Base-by-base conservation (phyloP, 2,888 invertebrate species). In the Scaptomyza flava region DNA sequence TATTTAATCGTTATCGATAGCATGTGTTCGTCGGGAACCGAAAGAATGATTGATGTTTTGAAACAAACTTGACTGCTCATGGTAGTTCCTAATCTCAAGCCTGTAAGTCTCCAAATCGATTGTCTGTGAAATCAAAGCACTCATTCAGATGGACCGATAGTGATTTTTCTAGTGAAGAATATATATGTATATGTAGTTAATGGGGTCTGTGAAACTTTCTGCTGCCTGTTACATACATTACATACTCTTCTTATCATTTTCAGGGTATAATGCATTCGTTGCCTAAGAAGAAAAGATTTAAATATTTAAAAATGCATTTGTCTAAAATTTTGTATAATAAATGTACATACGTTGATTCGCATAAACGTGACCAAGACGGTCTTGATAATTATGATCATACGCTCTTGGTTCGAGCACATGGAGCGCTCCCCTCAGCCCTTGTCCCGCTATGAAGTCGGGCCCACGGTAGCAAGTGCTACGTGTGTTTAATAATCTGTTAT, bases 401-500 rank as follows among this genome's bases (percentile, higher is more conserved):
- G 36, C 14, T 12, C 12, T 36, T 14, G 23, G 38, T 47, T 33
- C 17, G 43, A 47, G 45, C 33, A 45, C 53, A 48, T 57, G 57
- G 34, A 38, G 54, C 42, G 12, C n/a, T 36, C 11, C 54, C 27
- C n/a, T 30, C 11, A 31, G 9, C 20, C 31, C 9, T 3, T 14
- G 14, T 34, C 12, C 20, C 34, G 34, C 20, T 34, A 50, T 23
- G n/a, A 20, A 17, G 7, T n/a, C 11, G 14, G 42, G 42, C 48
- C 51, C 65, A 70, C 83, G 77, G 79, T 83, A 86, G 88, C 87
- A 79, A 77, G 81, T 70, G 82, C 86, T 81, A 86, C 82, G 87
- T 84, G 89, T 85, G 87, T 82, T 88, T 86, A 85, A 88, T 85
- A 41, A 85, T 84, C 87, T 84, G 84, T 85, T 85, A 88, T 85